Evolutionary conservation across 2,113 vertebrate species (phyloP).

Genomic region (Kryptolebias marmoratus): DNA sequence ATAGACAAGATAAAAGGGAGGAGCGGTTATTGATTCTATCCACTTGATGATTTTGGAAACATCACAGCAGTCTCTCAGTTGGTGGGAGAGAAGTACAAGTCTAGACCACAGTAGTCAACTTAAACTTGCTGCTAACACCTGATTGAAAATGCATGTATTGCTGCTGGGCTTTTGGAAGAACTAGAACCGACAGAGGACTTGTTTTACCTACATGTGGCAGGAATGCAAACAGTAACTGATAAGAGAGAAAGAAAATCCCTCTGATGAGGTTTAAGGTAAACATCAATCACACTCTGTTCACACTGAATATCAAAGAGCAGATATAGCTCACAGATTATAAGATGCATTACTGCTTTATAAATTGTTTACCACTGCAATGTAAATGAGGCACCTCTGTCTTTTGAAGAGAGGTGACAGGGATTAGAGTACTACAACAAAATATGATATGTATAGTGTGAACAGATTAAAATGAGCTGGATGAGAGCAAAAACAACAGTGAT

Average conservation of each 20-base stretch:
- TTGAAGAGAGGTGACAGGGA: slow-evolving; percentile 35
- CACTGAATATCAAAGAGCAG: slow-evolving; percentile 17
- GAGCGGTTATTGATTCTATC: neutral
- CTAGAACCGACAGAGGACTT: slow-evolving; percentile 8
- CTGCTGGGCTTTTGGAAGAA: slow-evolving; percentile 32
- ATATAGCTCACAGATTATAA: slow-evolving; percentile 28
- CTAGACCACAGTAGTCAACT: neutral
- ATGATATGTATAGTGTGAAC: slow-evolving; percentile 11
- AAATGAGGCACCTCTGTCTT: slow-evolving; percentile 44
- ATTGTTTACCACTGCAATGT: slow-evolving; percentile 7
- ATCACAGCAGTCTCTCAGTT: neutral
- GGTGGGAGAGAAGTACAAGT: neutral
- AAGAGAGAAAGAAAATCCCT: slow-evolving; percentile 4
- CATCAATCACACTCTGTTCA: slow-evolving; percentile 10
- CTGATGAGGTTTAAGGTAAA: slow-evolving; percentile 11
- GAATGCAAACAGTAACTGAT: slow-evolving; percentile 23
- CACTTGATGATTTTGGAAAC: neutral
- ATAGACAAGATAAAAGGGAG: neutral
- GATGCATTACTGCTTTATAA: slow-evolving; percentile 11
- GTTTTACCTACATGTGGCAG: slow-evolving; percentile 10
- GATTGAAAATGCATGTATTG: slow-evolving; percentile 39
- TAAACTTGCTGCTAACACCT: neutral
- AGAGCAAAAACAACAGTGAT: neutral
- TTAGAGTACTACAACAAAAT: slow-evolving; percentile 23
- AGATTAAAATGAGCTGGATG: slow-evolving; percentile 10